Conservation (phyloP, 2,888 invertebrate species). For the Leptinotarsa rubiginosa region DNA sequence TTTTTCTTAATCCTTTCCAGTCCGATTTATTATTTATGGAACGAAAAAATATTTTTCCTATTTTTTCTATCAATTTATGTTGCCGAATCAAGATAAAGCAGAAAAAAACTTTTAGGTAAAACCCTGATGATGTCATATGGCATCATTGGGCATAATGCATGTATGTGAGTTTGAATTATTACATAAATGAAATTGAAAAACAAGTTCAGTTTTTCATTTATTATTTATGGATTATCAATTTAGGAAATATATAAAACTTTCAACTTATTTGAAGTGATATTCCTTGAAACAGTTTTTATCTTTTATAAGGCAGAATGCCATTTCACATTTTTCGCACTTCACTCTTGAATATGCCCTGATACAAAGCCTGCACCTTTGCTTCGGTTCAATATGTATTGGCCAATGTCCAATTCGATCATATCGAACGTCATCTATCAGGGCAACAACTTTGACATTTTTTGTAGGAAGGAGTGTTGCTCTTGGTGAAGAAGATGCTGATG, state of each 20-base stretch:
- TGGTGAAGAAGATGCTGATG: neutral
- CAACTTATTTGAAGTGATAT: neutral
- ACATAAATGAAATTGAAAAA: neutral
- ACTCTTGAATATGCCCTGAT: neutral
- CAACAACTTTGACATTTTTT: neutral
- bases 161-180: neutral
- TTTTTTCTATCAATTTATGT: no score
- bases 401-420: slow-evolving; percentile 4
- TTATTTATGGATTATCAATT: neutral
- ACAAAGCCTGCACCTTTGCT: neutral
- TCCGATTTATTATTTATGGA: no score
- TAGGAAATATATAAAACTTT: neutral
- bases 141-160: neutral
- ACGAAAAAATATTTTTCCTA: no score
- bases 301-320: neutral
- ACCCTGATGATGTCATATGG: neutral
- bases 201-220: neutral
- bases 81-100: no score
- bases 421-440: neutral
- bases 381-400: neutral
- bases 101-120: neutral
- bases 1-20: no score
- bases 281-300: neutral
- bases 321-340: neutral
- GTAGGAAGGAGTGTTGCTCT: neutral